Conservation (phyloP, 2,797 vertebrate genomes). For the Argya squamiceps region DNA sequence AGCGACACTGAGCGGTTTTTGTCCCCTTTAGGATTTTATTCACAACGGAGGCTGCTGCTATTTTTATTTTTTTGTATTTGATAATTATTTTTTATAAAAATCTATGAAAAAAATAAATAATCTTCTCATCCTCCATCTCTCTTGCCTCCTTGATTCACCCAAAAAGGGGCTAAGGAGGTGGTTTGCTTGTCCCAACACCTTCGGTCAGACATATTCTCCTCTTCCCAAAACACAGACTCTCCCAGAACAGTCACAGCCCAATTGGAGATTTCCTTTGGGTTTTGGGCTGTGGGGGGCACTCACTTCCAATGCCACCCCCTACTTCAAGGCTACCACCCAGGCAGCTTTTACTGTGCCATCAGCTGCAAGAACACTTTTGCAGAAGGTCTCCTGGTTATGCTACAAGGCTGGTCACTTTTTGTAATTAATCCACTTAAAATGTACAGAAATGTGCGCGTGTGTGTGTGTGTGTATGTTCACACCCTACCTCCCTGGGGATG, state of each 20-base stretch:
- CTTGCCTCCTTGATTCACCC: not conserved
- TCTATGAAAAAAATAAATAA: constrained; percentile 72
- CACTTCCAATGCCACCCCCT: not conserved
- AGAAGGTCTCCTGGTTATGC: not conserved
- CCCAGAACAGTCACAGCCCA: not conserved
- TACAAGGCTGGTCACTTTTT: not conserved
- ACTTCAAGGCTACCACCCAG: not conserved
- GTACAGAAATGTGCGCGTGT: not conserved
- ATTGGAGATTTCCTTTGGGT: not conserved
- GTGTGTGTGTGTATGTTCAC: not conserved
- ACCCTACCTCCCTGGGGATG: not conserved
- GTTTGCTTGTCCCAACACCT: not conserved
- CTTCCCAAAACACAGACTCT: not conserved
- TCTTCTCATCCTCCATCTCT: constrained; percentile 49
- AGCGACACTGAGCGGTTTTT: constrained; percentile 58
- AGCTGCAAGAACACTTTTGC: not conserved
- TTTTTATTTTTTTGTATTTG: constrained; percentile 74
- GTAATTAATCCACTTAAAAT: not conserved
- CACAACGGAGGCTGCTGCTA: constrained; percentile 66
- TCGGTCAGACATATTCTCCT: not conserved
- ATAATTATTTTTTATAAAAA: constrained; percentile 75
- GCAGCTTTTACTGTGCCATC: not conserved
- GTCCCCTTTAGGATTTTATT: constrained; percentile 61
- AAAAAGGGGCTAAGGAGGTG: not conserved
- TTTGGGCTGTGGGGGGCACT: not conserved